These are phyloP conservation scores for Alcedo quadribrachys DNA, from an alignment of 2,797 vertebrate genomes.

Conservation along the genomic window DNA sequence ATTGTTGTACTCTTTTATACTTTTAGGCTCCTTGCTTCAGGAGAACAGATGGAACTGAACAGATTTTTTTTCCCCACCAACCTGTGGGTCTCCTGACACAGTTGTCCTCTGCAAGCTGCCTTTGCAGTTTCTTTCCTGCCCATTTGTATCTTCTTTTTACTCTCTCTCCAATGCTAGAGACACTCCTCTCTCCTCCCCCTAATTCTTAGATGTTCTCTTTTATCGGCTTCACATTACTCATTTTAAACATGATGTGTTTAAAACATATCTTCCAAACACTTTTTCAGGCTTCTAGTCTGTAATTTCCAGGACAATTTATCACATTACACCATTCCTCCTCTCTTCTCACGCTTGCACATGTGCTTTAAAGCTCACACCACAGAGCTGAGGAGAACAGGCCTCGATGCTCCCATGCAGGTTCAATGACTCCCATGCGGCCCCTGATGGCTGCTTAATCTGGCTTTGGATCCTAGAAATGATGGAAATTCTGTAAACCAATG, in stretches of 20 bases:
- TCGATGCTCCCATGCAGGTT: not conserved
- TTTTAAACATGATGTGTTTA: not conserved
- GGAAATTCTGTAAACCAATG: not conserved
- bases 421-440: not conserved
- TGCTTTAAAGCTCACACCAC: not conserved
- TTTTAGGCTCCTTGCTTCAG: not conserved
- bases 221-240: not conserved
- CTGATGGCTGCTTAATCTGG: not conserved
- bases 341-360: fast-evolving
- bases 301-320: not conserved
- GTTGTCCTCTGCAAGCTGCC: not conserved
- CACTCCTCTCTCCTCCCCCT: not conserved
- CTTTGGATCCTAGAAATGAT: not conserved
- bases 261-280: not conserved
- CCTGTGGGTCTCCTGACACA: not conserved
- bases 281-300: not conserved
- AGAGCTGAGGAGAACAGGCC: not conserved
- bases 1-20: not conserved
- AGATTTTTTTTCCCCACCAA: not conserved
- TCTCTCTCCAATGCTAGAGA: not conserved
- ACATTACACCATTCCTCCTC: not conserved
- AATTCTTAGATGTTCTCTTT: not conserved
- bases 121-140: not conserved
- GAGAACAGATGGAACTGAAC: slow-evolving; percentile 21
- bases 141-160: not conserved